Evolutionary conservation across 2,797 vertebrate species (phyloP), one percentile per base, ranked within the genome.

Genomic region (Sebastes cheni): DNA sequence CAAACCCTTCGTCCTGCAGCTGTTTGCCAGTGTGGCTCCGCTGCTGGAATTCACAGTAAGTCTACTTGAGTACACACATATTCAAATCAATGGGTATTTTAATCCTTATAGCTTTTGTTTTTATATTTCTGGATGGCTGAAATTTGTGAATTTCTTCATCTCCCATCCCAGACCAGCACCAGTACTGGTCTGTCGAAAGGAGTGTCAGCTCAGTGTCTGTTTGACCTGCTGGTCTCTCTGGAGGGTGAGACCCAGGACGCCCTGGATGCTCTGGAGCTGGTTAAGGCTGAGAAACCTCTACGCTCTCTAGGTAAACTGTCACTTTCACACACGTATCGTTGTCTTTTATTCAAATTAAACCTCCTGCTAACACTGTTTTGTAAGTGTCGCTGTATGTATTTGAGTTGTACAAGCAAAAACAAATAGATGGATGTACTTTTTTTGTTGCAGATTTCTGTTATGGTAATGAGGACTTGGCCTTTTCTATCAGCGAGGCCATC

Each of bases 401-500:
- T 8, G 20, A 60, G 0, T n/a, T 81, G 18, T 58, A 4, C 7
- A 70, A 55, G 62, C 18, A 16, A 58, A 52, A 36, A 11, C 5
- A 16, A 50, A 22, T n/a, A 0, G 42, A 13, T 2, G 10, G 12
- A 23, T 22, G 8, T 16, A 5, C 46, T 27, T 86, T 9, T 9
- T 77, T 39, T 52, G 22, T 83, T 85, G 66, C 93, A 99, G 99
- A 99, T 91, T 99, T 99, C 88, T 99, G 99, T 94, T 99, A 99
- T 29, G 99, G 98, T 16, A 99, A 98, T 2, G 98, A 99, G 85
- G 98, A 99, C 86, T 86, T 99, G 90, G 96, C 97, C n/a, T 99
- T 99, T 93, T 98, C 98, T 1, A 97, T 99, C 93, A 98, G 97
- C 9, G 98, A 99, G 81, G 97, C 98, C 92, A 99, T 99, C 88